These are phyloP conservation scores for Gobius niger DNA, from an alignment of 2,113 vertebrate genomes.

Conservation along the genomic window DNA sequence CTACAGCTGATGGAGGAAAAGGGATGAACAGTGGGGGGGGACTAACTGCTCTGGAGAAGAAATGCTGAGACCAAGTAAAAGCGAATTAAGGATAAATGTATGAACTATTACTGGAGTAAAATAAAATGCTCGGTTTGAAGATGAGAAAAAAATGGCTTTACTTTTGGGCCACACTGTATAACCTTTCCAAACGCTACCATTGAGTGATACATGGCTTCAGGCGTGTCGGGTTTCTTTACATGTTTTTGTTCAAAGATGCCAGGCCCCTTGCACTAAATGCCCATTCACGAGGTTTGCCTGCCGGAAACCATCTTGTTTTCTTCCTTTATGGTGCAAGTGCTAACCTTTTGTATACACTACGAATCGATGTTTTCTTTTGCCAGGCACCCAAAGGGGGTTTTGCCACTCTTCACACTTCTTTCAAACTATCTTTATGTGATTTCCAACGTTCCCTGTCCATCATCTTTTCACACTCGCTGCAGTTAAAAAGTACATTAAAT, in stretches of 20 bases:
- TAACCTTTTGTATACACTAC: slow-evolving; percentile 14
- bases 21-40: too few relatives aligned
- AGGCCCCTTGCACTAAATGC: slow-evolving; percentile 31
- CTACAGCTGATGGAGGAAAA: too few relatives aligned
- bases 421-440: neutral
- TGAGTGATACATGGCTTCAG: too few relatives aligned
- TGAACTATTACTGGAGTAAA: too few relatives aligned
- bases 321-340: neutral
- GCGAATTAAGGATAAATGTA: too few relatives aligned
- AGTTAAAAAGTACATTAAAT: slow-evolving; percentile 10
- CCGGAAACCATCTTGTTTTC: neutral
- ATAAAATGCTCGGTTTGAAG: too few relatives aligned
- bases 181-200: too few relatives aligned
- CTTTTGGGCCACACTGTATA: too few relatives aligned
- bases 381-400: slow-evolving; percentile 6
- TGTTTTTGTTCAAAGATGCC: slow-evolving; percentile 29
- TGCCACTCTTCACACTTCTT: slow-evolving; percentile 9
- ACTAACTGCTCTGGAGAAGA: too few relatives aligned
- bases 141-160: too few relatives aligned
- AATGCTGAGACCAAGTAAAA: too few relatives aligned
- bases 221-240: slow-evolving; percentile 22
- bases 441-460: neutral
- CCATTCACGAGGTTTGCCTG: slow-evolving; percentile 1
- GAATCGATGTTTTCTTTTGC: neutral
- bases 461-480: neutral